These are phyloP conservation scores for Neolamprologus toae DNA, from an alignment of 2,113 vertebrate genomes.

Conservation along the genomic window DNA sequence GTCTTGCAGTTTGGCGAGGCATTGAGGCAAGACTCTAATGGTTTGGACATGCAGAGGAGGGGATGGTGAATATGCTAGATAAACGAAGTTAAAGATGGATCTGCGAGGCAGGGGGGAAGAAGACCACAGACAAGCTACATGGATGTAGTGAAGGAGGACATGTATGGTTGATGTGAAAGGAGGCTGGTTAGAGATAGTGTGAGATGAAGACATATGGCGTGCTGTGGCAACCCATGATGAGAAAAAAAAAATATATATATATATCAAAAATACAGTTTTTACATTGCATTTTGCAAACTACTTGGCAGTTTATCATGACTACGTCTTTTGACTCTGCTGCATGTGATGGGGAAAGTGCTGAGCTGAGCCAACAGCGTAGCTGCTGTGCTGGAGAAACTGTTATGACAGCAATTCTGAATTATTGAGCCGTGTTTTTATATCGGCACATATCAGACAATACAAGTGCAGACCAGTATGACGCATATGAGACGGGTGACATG, in stretches of 20 bases:
- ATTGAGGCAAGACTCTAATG: neutral
- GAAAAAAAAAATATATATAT: accelerated
- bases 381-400: neutral
- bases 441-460: neutral
- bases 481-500: neutral
- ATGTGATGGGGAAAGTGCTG: neutral
- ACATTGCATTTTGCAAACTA: neutral
- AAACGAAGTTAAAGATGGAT: neutral
- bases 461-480: neutral
- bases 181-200: neutral
- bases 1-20: neutral
- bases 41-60: neutral
- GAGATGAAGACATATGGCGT: neutral
- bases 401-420: neutral
- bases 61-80: neutral
- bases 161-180: neutral
- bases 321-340: neutral
- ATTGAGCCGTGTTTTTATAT: neutral
- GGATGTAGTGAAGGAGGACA: neutral
- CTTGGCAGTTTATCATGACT: neutral
- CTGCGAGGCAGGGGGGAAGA: neutral
- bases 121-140: neutral
- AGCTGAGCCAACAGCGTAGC: neutral
- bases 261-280: neutral
- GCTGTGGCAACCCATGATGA: accelerated